A percentile compares a stretch with the other conserved stretches of the same genome.
These are phyloP conservation scores for Pampusana beccarii DNA, from an alignment of 2,113 vertebrate species.

Conservation along the genomic window DNA sequence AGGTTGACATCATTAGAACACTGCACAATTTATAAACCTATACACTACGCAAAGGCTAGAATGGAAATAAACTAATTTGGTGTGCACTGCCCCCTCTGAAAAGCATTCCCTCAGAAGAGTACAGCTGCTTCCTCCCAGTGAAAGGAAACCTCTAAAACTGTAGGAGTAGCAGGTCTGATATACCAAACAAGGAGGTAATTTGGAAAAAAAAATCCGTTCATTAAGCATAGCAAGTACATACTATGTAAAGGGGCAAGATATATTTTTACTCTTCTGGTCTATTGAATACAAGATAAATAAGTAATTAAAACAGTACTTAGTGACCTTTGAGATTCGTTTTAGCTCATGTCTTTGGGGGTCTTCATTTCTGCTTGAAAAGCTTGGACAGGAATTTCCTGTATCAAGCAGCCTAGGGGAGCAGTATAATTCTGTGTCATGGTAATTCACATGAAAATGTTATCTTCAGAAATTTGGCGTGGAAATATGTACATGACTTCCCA, in stretches of 20 bases:
- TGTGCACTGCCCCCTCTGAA: neutral
- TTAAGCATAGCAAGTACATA: neutral
- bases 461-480: neutral
- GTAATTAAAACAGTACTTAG: neutral
- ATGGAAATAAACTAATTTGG: neutral
- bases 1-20: neutral
- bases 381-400: neutral
- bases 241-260: neutral
- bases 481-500: neutral
- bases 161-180: neutral
- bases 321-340: neutral
- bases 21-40: neutral
- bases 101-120: neutral
- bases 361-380: neutral
- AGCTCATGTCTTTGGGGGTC: neutral
- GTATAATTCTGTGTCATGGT: fast-evolving
- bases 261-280: neutral
- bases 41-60: neutral
- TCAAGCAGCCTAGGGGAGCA: neutral
- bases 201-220: neutral
- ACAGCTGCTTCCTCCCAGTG: neutral
- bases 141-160: neutral
- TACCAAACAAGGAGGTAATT: neutral
- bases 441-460: neutral
- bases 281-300: neutral